Conservation (phyloP, 2,113 vertebrate genomes). For the Irena cyanogastra region DNA sequence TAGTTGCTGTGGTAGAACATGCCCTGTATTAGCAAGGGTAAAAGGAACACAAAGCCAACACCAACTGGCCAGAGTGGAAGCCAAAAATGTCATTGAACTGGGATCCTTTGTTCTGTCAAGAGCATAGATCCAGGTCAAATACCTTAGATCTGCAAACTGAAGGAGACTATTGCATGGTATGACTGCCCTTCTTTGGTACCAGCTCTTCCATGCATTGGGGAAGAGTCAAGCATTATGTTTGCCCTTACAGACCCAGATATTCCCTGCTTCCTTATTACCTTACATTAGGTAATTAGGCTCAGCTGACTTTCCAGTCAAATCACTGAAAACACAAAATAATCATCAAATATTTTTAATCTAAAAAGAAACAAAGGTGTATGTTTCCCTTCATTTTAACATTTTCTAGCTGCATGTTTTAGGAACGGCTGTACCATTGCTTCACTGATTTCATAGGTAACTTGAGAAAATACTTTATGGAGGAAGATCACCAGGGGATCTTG, state of each 20-base stretch:
- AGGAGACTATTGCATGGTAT: background rate
- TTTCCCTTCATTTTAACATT: background rate
- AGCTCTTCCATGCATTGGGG: background rate
- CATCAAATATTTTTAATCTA: background rate
- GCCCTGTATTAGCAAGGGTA: background rate
- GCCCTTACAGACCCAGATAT: background rate
- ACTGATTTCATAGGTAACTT: constrained; percentile 44
- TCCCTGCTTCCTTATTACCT: background rate
- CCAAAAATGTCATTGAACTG: background rate
- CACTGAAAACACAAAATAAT: background rate
- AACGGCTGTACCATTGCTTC: constrained; percentile 1
- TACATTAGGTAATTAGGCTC: background rate
- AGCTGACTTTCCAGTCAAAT: background rate
- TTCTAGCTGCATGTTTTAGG: background rate
- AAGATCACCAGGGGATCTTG: constrained; percentile 22
- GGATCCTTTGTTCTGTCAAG: background rate
- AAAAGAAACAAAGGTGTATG: background rate
- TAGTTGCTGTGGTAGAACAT: background rate
- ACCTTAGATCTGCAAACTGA: background rate
- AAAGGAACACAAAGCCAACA: background rate
- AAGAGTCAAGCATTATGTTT: background rate
- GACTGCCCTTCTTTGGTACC: background rate
- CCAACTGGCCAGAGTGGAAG: background rate
- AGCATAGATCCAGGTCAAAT: background rate
- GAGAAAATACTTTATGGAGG: constrained; percentile 48